Evolutionary conservation across 1,140 invertebrate species (phyloP), one percentile per base, ranked within the genome.

Genomic region (Gyrodactylus salaris): DNA sequence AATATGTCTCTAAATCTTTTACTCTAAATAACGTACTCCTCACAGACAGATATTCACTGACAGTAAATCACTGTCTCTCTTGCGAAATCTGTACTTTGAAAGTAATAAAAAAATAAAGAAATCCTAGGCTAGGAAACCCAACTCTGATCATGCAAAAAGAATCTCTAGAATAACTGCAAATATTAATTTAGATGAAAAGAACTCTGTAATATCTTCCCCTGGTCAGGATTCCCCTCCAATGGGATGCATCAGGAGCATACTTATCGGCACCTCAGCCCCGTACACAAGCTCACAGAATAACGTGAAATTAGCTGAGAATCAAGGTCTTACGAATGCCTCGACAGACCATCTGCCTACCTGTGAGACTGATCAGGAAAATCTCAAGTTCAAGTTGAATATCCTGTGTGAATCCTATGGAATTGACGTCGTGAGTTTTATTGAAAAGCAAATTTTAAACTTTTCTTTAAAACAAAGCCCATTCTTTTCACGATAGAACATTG

Each of bases 331-430:
- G 7, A n/a, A 54, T 54, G 7, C 34, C 34, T 54, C 34, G 34
- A 16, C 7, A 16, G 7, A 16, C 7, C n/a, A 16, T 54, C 75
- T 81, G 25, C 80, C 80, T 19, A 70, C 80, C 1, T 78, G 78
- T 74, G 74, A 76, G 16, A 77, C 77, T 68, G 77, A 78, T 23
- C 76, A 79, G 69, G 75, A 78, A 20, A 73, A 74, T 24, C 74
- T 81, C 0, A 77, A 77, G 73, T 77, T 77, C 68, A 78, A 79
- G 68, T 76, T 81, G n/a, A 77, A 75, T 73, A 78, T 78, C 54
- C 75, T 80, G 1, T 75, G 79, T 23, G 78, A 78, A 74, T 75
- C 79, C 1, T 81, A 80, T 77, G 78, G 77, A 24, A 77, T 81
- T 22, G 77, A 77, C 25, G 78, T 76, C 77, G 79, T 80, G 76